A percentile compares a stretch with the other conserved stretches of the same genome.
These are phyloP conservation scores for Episyrphus balteatus DNA, from an alignment of 1,140 invertebrate genomes.

Conservation along the genomic window DNA sequence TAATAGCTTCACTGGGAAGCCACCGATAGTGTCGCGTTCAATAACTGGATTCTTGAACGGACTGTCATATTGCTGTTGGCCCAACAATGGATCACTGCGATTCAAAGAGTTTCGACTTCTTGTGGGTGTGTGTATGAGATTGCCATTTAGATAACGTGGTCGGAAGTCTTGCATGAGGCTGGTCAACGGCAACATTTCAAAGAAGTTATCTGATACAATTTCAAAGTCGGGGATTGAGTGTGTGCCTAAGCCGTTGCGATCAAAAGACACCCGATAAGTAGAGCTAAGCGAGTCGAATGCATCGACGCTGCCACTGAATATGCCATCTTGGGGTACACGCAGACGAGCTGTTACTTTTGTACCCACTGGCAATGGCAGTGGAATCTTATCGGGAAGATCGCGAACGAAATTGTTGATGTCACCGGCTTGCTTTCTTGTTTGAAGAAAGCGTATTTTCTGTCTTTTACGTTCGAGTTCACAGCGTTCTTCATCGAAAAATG, in stretches of 20 bases:
- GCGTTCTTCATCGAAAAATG: slow-evolving; percentile 94
- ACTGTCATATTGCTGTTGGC: slow-evolving; percentile 35
- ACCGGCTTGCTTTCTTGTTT: slow-evolving; percentile 78
- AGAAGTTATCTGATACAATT: slow-evolving; percentile 84
- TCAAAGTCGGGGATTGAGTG: slow-evolving; percentile 95
- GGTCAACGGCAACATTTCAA: slow-evolving; percentile 80
- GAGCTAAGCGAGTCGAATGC: slow-evolving; percentile 95
- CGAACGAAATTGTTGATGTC: slow-evolving; percentile 56
- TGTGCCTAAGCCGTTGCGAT: slow-evolving; percentile 83
- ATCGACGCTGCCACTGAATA: slow-evolving; percentile 93
- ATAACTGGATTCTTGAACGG: slow-evolving; percentile 14
- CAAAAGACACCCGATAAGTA: slow-evolving; percentile 96
- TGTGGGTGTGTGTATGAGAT: slow-evolving; percentile 34
- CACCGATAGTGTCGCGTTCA: slow-evolving; percentile 50
- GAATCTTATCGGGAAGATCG: slow-evolving; percentile 92
- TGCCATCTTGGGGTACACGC: slow-evolving; percentile 87
- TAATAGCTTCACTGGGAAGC: slow-evolving; percentile 74
- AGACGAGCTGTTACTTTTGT: slow-evolving; percentile 90
- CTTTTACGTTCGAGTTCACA: slow-evolving; percentile 80
- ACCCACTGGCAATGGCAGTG: slow-evolving; percentile 90
- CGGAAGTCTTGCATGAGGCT: slow-evolving; percentile 73
- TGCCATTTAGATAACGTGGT: slow-evolving; percentile 47
- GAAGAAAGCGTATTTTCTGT: slow-evolving; percentile 84
- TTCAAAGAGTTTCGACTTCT: slow-evolving; percentile 12
- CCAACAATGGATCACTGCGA: slow-evolving; percentile 43